These are phyloP conservation scores for Neosalanx taihuensis DNA, from an alignment of 2,797 vertebrate species.

Conservation along the genomic window DNA sequence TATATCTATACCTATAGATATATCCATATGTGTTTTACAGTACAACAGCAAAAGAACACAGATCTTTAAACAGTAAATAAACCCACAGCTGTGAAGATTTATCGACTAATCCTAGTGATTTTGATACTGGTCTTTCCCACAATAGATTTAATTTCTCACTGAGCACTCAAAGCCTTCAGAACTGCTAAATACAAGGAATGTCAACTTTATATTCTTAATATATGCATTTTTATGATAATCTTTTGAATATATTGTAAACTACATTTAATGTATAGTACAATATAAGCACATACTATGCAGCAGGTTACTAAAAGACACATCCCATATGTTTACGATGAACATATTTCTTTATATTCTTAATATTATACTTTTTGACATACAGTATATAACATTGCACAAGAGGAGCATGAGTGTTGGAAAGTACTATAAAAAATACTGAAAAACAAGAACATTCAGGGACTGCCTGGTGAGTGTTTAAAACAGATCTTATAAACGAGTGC, in stretches of 20 bases:
- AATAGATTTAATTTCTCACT: constrained; percentile 22
- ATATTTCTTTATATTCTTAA: constrained; percentile 52
- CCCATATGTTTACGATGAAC: constrained; percentile 58
- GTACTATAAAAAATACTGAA: constrained; percentile 62
- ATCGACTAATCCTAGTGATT: constrained; percentile 26
- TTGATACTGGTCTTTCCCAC: not conserved
- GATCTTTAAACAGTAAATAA: constrained; percentile 30
- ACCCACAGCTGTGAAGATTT: constrained; percentile 30
- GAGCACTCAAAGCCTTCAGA: constrained; percentile 24
- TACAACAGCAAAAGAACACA: constrained; percentile 13
- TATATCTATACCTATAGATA: not conserved
- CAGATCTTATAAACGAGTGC: constrained; percentile 49
- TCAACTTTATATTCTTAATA: constrained; percentile 41
- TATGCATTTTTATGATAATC: constrained; percentile 53
- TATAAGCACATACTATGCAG: constrained; percentile 57
- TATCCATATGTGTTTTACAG: constrained; percentile 15
- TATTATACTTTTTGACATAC: constrained; percentile 58
- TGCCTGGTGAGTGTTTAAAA: constrained; percentile 65
- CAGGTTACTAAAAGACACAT: constrained; percentile 60
- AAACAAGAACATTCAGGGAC: constrained; percentile 70
- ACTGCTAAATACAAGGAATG: constrained; percentile 36
- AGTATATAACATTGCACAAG: constrained; percentile 48
- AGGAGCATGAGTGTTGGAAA: constrained; percentile 55
- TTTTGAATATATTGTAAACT: constrained; percentile 68
- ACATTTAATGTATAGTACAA: constrained; percentile 65